These are phyloP conservation scores for Megalops atlanticus DNA, from an alignment of 2,113 vertebrate genomes.

Conservation along the genomic window DNA sequence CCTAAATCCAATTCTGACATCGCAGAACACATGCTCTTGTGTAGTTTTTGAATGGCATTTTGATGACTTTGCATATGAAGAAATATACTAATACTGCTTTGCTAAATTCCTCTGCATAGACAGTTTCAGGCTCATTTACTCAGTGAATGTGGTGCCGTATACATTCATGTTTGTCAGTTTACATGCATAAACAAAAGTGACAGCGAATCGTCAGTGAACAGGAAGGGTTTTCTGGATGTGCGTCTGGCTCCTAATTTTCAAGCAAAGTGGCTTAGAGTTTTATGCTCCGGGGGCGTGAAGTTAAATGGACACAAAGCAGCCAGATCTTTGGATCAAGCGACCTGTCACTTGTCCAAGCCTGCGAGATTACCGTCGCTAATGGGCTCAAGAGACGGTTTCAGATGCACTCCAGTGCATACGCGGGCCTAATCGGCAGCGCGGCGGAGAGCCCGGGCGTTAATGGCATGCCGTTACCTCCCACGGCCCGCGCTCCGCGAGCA, in stretches of 20 bases:
- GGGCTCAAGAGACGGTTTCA: conserved; percentile 40
- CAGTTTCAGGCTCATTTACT: conserved; percentile 1
- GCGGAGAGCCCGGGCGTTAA: conserved; percentile 12
- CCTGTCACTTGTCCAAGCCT: background rate
- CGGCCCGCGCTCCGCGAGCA: background rate
- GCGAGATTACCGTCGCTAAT: conserved; percentile 41
- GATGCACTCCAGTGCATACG: conserved; percentile 24
- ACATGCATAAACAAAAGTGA: conserved; percentile 16
- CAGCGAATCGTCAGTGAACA: conserved; percentile 42
- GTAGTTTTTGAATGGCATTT: background rate
- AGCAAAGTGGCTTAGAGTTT: conserved; percentile 21
- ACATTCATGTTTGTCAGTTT: background rate
- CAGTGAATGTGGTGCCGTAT: background rate
- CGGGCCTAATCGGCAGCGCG: conserved; percentile 34
- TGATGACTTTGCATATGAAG: background rate
- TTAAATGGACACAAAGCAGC: background rate
- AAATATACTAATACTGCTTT: background rate
- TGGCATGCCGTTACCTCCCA: conserved; percentile 36
- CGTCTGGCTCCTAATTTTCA: conserved; percentile 1
- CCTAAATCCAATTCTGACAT: too few relatives aligned
- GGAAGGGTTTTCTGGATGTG: conserved; percentile 19
- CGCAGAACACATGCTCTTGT: too few relatives aligned
- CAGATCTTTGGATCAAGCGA: background rate
- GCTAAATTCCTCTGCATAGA: background rate
- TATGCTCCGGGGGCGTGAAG: background rate